phyloP scores from a whole-genome alignment of 2,113 vertebrate species.

The Carlito syrichta region DNA sequence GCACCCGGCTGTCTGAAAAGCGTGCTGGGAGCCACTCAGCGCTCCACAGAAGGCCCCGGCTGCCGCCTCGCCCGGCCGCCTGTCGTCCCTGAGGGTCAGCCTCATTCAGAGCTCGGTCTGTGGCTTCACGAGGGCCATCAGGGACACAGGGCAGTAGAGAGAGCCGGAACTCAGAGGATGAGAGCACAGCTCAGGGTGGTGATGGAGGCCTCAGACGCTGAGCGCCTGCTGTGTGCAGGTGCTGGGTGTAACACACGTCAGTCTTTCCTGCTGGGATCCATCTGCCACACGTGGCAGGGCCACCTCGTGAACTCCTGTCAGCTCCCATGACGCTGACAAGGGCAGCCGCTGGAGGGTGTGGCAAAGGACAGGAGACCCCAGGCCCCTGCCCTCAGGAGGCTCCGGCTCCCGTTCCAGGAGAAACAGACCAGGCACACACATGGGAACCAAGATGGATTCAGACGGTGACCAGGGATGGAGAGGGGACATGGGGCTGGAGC shows the following conservation, averaged over 20 bases:
- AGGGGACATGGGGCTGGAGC: too few species aligned
- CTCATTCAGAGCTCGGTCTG: not conserved
- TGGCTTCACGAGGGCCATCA: not conserved
- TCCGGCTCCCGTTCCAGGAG: too few species aligned
- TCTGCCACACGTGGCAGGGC: not conserved
- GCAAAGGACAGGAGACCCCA: too few species aligned
- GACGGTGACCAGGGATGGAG: too few species aligned
- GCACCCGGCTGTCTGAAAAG: constrained; percentile 59
- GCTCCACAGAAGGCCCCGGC: constrained; percentile 30
- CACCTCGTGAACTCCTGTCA: accelerated
- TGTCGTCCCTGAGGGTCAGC: too few species aligned
- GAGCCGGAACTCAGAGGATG: not conserved
- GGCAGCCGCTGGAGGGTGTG: too few species aligned
- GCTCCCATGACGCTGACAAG: too few species aligned
- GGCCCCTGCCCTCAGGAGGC: too few species aligned
- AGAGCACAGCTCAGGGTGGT: not conserved
- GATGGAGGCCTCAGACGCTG: accelerated
- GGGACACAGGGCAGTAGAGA: not conserved
- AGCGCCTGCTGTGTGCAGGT: not conserved
- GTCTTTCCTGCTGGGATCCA: not conserved
- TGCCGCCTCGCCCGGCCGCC: not conserved
- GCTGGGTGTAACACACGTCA: not conserved
- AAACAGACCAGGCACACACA: too few species aligned
- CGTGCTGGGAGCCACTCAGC: not conserved
- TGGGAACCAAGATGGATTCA: too few species aligned